Percentiles rank a stretch among this genome's conserved stretches.
phyloP scores from a whole-genome alignment of 2,888 invertebrate genomes.

The Drosophila birchii region DNA sequence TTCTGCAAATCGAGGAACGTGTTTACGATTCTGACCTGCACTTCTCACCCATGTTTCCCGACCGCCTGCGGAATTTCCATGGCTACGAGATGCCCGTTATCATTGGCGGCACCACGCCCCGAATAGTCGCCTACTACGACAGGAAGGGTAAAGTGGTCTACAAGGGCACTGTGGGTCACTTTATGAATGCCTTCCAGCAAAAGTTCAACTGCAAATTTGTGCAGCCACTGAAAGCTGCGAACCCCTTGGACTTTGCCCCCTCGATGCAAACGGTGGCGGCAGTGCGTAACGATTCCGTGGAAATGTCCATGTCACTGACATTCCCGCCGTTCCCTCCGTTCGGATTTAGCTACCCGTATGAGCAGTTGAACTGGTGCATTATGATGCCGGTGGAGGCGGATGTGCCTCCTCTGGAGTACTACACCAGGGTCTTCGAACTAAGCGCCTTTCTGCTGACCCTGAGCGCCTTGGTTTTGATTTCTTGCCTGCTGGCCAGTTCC shows the following conservation, averaged over 20 bases:
- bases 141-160: constrained; percentile 46
- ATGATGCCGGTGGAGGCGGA: constrained; percentile 79
- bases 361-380: constrained; percentile 70
- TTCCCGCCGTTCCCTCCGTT: constrained; percentile 48
- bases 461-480: constrained; percentile 57
- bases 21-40: constrained; percentile 3
- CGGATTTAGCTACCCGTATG: constrained; percentile 73
- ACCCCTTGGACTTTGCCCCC: constrained; percentile 43
- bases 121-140: constrained; percentile 66
- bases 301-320: constrained; percentile 68
- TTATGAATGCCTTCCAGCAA: constrained; percentile 65
- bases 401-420: constrained; percentile 72
- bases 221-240: constrained; percentile 52
- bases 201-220: constrained; percentile 67
- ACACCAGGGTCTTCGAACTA: constrained; percentile 71
- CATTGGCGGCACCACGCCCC: constrained; percentile 73
- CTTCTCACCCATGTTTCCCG: constrained; percentile 54
- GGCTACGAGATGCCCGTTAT: constrained; percentile 65
- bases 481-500: constrained; percentile 62
- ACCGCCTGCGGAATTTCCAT: constrained; percentile 62
- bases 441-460: constrained; percentile 63
- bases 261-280: constrained; percentile 56
- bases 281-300: constrained; percentile 70
- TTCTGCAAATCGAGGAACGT: constrained; percentile 61
- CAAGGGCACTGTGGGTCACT: constrained; percentile 73